phyloP scores from a whole-genome alignment of 2,797 vertebrate species.

The Lepus townsendii region DNA sequence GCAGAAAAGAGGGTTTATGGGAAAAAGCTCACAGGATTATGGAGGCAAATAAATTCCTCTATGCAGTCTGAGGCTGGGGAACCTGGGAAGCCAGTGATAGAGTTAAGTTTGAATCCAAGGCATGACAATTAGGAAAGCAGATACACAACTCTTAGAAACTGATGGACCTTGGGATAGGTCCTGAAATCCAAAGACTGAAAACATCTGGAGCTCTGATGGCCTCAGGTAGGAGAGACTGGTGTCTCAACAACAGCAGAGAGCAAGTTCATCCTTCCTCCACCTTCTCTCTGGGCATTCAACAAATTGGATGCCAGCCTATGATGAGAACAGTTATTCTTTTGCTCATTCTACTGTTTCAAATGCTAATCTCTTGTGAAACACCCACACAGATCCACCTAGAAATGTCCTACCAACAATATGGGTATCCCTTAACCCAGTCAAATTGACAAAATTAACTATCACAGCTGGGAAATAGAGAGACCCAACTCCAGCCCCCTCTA shows the following conservation, averaged over 20 bases:
- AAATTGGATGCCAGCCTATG: too few relatives aligned
- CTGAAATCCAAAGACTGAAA: not conserved
- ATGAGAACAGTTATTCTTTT: not conserved
- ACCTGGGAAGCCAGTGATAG: not conserved
- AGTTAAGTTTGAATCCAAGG: not conserved
- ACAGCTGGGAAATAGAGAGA: not conserved
- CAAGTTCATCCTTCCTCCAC: not conserved
- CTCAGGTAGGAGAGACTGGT: not conserved
- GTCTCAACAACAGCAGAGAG: not conserved
- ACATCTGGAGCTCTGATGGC: not conserved
- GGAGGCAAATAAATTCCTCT: not conserved
- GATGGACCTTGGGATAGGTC: accelerated
- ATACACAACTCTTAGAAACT: not conserved
- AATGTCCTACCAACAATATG: not conserved
- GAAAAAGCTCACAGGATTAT: too few relatives aligned
- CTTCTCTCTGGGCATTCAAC: not conserved
- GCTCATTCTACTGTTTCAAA: not conserved
- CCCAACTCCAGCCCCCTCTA: not conserved
- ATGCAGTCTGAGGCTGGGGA: not conserved
- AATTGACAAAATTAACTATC: not conserved
- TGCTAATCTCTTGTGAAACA: not conserved
- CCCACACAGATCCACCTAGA: not conserved
- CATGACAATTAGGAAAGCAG: too few relatives aligned
- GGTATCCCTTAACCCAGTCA: not conserved
- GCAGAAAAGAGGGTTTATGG: not conserved